A percentile compares a stretch with the other conserved stretches of the same genome.
phyloP scores from a whole-genome alignment of 2,113 vertebrate species.

The Hippolais icterina region DNA sequence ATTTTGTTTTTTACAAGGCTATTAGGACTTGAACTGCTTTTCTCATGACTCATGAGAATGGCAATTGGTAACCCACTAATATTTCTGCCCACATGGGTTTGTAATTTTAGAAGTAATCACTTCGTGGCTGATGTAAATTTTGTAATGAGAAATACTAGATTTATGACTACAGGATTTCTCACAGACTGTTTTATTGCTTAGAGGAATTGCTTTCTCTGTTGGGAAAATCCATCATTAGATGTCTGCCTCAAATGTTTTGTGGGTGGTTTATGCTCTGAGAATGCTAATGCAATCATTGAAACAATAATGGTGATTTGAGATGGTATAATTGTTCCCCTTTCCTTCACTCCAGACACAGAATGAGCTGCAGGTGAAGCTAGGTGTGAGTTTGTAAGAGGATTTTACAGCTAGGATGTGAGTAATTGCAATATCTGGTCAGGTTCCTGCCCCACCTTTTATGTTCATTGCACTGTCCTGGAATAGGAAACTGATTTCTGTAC shows the following conservation, averaged over 20 bases:
- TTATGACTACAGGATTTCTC: constrained; percentile 58
- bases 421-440: neutral
- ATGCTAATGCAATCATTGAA: constrained; percentile 52
- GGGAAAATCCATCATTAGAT: constrained; percentile 56
- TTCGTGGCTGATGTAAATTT: constrained; percentile 51
- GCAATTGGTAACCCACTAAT: constrained; percentile 48
- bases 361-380: neutral
- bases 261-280: constrained; percentile 41
- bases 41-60: constrained; percentile 32
- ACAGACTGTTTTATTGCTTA: constrained; percentile 60
- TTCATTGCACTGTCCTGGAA: neutral
- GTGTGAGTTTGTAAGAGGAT: neutral
- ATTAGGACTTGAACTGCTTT: constrained; percentile 29
- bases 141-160: constrained; percentile 66
- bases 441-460: neutral
- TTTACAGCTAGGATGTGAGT: neutral
- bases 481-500: neutral
- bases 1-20: constrained; percentile 16
- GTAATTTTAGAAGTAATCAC: constrained; percentile 49
- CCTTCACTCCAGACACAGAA: constrained; percentile 13
- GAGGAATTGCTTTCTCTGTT: constrained; percentile 58
- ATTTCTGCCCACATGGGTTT: constrained; percentile 40
- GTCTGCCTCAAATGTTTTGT: constrained; percentile 42
- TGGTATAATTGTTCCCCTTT: constrained; percentile 47
- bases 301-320: constrained; percentile 38